Evolutionary conservation across 2,797 vertebrate species (phyloP), one percentile per base, ranked within the genome.

Genomic region (Microctenopoma lineatum): DNA sequence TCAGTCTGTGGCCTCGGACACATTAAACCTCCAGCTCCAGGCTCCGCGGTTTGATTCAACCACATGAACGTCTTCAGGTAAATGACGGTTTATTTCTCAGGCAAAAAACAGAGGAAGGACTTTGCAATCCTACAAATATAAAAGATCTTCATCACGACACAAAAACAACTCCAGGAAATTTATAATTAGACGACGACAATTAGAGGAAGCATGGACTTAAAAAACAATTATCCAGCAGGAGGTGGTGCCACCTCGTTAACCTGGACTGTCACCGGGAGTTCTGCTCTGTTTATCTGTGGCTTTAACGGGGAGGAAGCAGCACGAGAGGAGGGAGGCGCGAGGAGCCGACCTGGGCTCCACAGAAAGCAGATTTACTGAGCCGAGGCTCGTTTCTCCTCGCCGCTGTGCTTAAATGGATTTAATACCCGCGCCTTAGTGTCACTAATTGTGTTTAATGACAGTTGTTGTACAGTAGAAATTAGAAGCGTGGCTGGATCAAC

Each of bases 171-270:
- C 3, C 36, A 46, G 15, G 15, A 77, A 39, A 61, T 61, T 53
- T 44, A 54, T 76, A 63, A 73, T 78, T 59, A 54, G 57, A 65
- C 38, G 55, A 29, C 64, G 75, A 52, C 42, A 68, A 75, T 82
- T 69, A 65, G 57, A 56, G 27, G 45, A 78, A 70, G 66, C 59
- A 57, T 9, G 15, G 53, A 25, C 65, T 60, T 57, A 71, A 71
- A 34, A 70, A 66, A 55, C 39, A 77, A 61, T 73, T 59, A 76
- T 66, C 60, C 60, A 45, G 9, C 50, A 51, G 50, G 38, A 69
- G 32, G 66, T 1, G 13, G n/a, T 47, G 42, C 16, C 18, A 65
- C 65, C 65, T 46, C 0, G 7, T 16, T 14, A 60, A 65, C 75
- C 71, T 41, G 63, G 54, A 5, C 68, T 58, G 71, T 53, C 68